Conservation (phyloP, 2,797 vertebrate species). For the Enteromius viviparus region DNA sequence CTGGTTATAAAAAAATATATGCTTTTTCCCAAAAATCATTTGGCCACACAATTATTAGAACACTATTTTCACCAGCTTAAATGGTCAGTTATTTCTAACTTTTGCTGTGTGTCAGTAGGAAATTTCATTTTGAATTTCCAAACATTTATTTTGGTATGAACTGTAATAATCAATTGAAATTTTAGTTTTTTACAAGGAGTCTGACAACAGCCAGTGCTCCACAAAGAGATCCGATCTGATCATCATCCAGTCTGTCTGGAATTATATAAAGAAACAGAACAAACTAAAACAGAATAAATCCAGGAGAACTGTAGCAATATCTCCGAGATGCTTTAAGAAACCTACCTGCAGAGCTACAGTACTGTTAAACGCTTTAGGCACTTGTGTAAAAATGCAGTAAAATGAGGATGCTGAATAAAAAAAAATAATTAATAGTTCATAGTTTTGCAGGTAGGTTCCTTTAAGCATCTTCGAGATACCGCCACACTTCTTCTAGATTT, state of each 20-base stretch:
- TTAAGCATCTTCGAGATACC: neutral
- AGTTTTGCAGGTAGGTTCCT: neutral
- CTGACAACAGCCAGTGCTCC: neutral
- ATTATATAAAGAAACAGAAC: neutral
- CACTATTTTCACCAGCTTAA: neutral
- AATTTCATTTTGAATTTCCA: neutral
- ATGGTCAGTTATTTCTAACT: neutral
- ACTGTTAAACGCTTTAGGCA: neutral
- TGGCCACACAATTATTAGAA: neutral
- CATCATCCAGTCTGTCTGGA: neutral
- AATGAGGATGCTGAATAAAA: neutral
- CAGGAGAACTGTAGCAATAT: neutral
- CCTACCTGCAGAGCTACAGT: neutral
- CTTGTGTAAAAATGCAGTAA: neutral
- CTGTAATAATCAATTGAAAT: no score
- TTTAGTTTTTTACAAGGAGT: neutral
- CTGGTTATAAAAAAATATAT: no score
- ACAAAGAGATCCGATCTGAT: neutral
- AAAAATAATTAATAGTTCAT: neutral
- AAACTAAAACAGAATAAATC: neutral
- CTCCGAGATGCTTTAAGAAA: neutral
- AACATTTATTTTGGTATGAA: neutral
- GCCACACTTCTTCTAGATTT: neutral
- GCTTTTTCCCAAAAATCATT: neutral
- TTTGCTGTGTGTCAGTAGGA: neutral